These are phyloP conservation scores for Phaedon cochleariae DNA, from an alignment of 2,888 invertebrate genomes.

Conservation along the genomic window DNA sequence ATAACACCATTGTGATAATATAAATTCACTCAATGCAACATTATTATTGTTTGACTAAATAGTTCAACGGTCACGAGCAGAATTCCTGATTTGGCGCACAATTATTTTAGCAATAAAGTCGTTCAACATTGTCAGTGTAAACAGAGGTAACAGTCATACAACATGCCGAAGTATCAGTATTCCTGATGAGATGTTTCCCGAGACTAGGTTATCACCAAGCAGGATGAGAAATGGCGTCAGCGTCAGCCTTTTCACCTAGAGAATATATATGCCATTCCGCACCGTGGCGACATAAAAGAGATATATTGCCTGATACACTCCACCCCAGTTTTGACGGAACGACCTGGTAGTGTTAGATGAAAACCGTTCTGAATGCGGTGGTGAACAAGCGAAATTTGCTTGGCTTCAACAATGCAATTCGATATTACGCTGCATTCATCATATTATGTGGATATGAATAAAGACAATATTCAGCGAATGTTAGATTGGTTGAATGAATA, in stretches of 20 bases:
- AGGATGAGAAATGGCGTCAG: constrained; percentile 3
- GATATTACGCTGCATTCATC: no score
- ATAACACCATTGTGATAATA: no score
- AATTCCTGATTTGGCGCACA: not conserved
- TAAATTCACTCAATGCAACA: no score
- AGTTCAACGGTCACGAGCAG: not conserved
- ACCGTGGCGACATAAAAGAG: not conserved
- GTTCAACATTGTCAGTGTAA: not conserved
- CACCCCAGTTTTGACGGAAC: not conserved
- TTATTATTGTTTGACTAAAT: no score
- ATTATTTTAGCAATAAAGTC: not conserved
- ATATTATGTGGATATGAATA: no score
- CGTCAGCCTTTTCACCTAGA: constrained; percentile 13
- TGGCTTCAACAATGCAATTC: no score
- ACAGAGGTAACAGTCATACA: not conserved
- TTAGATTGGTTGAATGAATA: no score
- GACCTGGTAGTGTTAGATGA: not conserved
- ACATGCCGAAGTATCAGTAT: constrained; percentile 9
- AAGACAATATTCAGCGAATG: no score
- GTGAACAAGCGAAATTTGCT: not conserved
- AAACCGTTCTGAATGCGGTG: not conserved
- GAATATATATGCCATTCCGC: not conserved
- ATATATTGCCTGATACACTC: constrained; percentile 9
- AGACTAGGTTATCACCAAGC: constrained; percentile 11
- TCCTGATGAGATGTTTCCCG: constrained; percentile 5